phyloP scores from a whole-genome alignment of 2,888 invertebrate genomes.

The Acholoe squamosa region DNA sequence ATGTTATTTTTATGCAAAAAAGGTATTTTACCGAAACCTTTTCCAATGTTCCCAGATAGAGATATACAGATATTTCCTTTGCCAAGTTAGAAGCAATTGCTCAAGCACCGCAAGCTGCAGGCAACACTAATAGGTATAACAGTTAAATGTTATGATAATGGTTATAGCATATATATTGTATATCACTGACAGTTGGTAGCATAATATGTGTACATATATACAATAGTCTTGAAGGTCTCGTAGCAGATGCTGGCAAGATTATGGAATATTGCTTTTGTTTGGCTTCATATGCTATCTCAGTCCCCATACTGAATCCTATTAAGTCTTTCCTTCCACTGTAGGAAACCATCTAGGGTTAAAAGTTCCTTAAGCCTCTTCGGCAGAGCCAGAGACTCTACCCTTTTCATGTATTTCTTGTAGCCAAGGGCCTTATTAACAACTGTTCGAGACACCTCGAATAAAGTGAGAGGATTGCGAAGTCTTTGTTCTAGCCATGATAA shows the following conservation, averaged over 20 bases:
- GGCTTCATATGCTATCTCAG: background rate
- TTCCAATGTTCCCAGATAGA: too few relatives aligned
- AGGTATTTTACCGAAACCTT: too few relatives aligned
- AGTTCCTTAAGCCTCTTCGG: conserved; percentile 31
- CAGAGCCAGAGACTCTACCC: background rate
- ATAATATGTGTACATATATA: too few relatives aligned
- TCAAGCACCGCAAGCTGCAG: too few relatives aligned
- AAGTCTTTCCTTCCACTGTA: conserved; percentile 9
- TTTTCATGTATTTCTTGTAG: conserved; percentile 34
- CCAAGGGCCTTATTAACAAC: conserved; percentile 8
- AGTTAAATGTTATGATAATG: too few relatives aligned
- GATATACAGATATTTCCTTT: too few relatives aligned
- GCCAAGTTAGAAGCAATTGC: too few relatives aligned
- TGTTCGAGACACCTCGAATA: background rate
- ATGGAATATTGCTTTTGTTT: conserved; percentile 2
- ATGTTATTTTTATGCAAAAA: too few relatives aligned
- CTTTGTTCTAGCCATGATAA: conserved; percentile 6
- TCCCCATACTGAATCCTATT: conserved; percentile 33
- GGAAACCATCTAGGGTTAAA: conserved; percentile 31
- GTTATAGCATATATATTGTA: too few relatives aligned
- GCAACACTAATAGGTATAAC: too few relatives aligned
- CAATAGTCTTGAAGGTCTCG: too few relatives aligned
- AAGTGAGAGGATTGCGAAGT: background rate
- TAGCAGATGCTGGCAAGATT: background rate
- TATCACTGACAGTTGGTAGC: too few relatives aligned